Evolutionary conservation across 2,888 invertebrate genomes (phyloP), one percentile per base, ranked within the genome.

Genomic region (Uloborus plumipes): DNA sequence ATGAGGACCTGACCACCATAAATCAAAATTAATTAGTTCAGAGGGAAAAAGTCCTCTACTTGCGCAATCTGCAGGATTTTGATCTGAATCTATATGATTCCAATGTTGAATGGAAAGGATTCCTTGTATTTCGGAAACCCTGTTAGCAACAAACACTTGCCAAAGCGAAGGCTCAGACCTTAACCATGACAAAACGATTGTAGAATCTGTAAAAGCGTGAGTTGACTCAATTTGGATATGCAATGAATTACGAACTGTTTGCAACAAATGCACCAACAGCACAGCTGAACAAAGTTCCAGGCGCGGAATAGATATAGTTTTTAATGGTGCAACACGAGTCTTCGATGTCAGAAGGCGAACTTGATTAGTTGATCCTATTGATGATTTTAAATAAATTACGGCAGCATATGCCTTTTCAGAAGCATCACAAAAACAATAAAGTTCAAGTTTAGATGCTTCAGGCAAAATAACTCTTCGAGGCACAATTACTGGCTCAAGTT

Each of bases 401-500:
- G 59, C 59, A 39, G 39, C 61, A 59, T 39, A 59, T 14, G 26
- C 61, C 50, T 72, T 59, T 16, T 72, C 59, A 7, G 14, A 26
- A 11, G 51, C 72, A 49, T 61, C 62, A 62, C n/a, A 62, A 72
- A 72, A 72, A n/a, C 50, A 16, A 61, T 26, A 14, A 26, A 61
- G 26, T 7, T 72, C 18, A 51, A 72, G 14, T 50, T 62, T 20
- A 47, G n/a, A 14, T n/a, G n/a, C n/a, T n/a, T n/a, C n/a, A n/a
- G n/a, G n/a, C n/a, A n/a, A n/a, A n/a, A n/a, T n/a, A 51, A 62
- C 51, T 62, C 26, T 22, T 20, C 26, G 61, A 13, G 53, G 65
- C 20, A 73, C 26, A 15, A 11, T 4, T 1, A 55, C 20, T 0
- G 26, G 9, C 6, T 61, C 20, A 20, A 58, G 26, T 26, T 15